Evolutionary conservation across 2,888 invertebrate genomes (phyloP).

Genomic region (Autographa gamma): DNA sequence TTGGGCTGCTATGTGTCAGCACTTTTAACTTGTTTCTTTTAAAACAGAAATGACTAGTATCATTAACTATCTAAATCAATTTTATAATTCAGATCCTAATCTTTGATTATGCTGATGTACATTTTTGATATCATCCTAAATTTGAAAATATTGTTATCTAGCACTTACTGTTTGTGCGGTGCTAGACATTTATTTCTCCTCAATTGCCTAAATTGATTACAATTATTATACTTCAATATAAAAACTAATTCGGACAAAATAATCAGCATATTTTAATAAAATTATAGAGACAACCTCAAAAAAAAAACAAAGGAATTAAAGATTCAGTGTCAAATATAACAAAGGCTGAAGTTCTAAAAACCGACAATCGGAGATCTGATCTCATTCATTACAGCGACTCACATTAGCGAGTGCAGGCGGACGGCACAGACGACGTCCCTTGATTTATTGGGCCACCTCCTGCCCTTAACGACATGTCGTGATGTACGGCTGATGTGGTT

Average conservation of each 20-base stretch:
- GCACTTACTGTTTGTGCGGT: no score
- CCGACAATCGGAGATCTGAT: conserved; percentile 74
- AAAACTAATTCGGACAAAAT: no score
- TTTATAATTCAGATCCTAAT: neutral
- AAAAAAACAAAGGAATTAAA: neutral
- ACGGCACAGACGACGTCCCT: conserved; percentile 82
- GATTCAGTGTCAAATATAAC: conserved; percentile 44
- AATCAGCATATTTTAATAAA: no score
- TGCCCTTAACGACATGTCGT: conserved; percentile 87
- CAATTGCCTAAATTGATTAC: no score
- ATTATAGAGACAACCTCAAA: no score
- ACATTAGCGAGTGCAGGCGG: conserved; percentile 82
- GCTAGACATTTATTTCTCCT: no score
- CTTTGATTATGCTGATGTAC: neutral
- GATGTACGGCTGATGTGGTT: conserved; percentile 76
- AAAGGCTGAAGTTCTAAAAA: conserved; percentile 65
- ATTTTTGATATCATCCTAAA: no score
- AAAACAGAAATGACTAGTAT: neutral
- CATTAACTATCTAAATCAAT: neutral
- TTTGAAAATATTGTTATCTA: no score
- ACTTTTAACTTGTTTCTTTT: neutral
- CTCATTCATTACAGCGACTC: conserved; percentile 84
- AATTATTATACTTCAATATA: no score
- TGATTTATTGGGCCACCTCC: conserved; percentile 88
- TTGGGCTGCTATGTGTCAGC: neutral